Conservation (phyloP, 2,113 vertebrate species). For the Etheostoma spectabile region DNA sequence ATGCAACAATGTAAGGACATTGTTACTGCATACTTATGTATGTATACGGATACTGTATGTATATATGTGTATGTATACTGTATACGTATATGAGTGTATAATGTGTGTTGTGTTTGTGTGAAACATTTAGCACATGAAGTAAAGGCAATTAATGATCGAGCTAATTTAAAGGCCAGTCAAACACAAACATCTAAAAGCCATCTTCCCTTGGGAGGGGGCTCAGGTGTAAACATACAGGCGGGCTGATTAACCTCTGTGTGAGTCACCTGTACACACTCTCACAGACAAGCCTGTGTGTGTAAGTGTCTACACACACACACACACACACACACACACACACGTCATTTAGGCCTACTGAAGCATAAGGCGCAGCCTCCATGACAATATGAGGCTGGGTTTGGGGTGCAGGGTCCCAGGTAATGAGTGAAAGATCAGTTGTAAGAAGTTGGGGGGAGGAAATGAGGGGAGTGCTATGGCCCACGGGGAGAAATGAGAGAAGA, state of each 20-base stretch:
- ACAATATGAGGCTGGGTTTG: constrained; percentile 61
- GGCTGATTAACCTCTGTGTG: constrained; percentile 48
- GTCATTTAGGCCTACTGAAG: constrained; percentile 57
- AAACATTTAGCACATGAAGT: constrained; percentile 1
- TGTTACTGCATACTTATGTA: neutral
- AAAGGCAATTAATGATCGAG: constrained; percentile 17
- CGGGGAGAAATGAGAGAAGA: constrained; percentile 18
- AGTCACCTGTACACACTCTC: constrained; percentile 25
- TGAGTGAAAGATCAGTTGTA: constrained; percentile 59
- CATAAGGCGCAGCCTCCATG: constrained; percentile 67
- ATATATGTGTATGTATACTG: too few relatives aligned
- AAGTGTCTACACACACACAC: neutral
- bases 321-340: too few relatives aligned
- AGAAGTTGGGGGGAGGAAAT: constrained; percentile 40
- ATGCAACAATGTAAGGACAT: constrained; percentile 15
- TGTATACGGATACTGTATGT: too few relatives aligned
- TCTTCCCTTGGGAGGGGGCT: constrained; percentile 14
- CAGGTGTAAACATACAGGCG: constrained; percentile 41
- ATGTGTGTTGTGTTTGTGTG: constrained; percentile 11
- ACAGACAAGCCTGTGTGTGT: neutral
- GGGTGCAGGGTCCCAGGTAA: constrained; percentile 76
- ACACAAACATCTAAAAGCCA: constrained; percentile 5
- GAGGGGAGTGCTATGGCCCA: constrained; percentile 9
- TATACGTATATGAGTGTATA: neutral
- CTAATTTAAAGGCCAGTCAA: constrained; percentile 32